Conservation (phyloP, 2,888 invertebrate species). For the Xylocampa areola region DNA sequence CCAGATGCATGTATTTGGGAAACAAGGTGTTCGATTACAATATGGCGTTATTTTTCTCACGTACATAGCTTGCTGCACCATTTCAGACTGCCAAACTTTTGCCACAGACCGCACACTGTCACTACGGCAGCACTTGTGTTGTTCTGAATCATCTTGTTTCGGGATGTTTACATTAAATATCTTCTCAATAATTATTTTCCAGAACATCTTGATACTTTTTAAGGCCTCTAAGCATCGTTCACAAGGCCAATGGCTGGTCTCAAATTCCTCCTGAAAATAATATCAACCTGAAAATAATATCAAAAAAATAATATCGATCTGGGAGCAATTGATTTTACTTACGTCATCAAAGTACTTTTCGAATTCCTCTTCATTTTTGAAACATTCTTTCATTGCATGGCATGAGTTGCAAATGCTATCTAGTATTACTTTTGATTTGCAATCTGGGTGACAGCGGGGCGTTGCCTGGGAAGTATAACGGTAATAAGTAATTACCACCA, state of each 20-base stretch:
- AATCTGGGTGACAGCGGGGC: conserved; percentile 79
- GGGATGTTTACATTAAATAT: conserved; percentile 73
- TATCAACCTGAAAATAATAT: conserved; percentile 1
- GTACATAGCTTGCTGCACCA: conserved; percentile 72
- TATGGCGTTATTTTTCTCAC: conserved; percentile 69
- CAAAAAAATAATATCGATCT: too few species aligned
- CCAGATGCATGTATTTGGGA: conserved; percentile 23
- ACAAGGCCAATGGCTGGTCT: conserved; percentile 84
- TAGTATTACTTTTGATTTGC: conserved; percentile 79
- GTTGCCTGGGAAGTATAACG: conserved; percentile 63
- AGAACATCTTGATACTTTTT: conserved; percentile 84
- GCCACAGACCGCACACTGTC: conserved; percentile 72
- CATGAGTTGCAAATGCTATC: conserved; percentile 80
- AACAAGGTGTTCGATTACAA: conserved; percentile 37
- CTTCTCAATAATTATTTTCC: conserved; percentile 82
- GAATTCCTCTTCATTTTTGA: conserved; percentile 71
- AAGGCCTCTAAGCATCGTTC: conserved; percentile 81
- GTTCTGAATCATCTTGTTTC: conserved; percentile 60
- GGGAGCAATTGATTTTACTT: conserved; percentile 40
- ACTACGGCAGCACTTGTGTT: conserved; percentile 46
- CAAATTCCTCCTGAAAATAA: conserved; percentile 78
- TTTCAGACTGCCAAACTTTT: conserved; percentile 77
- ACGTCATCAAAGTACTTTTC: conserved; percentile 82
- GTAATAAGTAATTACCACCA: conserved; percentile 8
- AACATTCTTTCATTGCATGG: conserved; percentile 76